Evolutionary conservation across 2,888 invertebrate species (phyloP).

Genomic region (Molanna angustata): DNA sequence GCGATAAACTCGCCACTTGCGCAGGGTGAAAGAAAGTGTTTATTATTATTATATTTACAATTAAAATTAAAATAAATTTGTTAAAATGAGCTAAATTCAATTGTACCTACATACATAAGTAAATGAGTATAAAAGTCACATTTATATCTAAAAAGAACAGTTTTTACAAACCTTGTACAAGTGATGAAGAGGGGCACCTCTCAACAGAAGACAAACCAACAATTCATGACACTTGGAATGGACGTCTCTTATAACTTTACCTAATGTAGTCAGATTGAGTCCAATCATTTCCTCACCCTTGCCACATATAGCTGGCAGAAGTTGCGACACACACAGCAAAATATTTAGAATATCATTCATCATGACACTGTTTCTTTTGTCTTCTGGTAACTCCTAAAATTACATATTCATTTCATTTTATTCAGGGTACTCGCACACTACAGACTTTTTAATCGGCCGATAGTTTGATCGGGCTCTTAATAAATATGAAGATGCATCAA

Average conservation of each 20-base stretch:
- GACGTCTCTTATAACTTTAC: conserved; percentile 73
- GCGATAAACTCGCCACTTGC: too few relatives aligned
- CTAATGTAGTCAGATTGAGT: conserved; percentile 54
- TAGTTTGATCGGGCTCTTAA: too few relatives aligned
- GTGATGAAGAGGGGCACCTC: conserved; percentile 72
- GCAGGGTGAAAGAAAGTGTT: too few relatives aligned
- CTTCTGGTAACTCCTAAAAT: conserved; percentile 63
- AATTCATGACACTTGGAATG: conserved; percentile 81
- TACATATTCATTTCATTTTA: too few relatives aligned
- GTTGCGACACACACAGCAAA: conserved; percentile 69
- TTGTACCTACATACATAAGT: too few relatives aligned
- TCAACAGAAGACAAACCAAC: conserved; percentile 68
- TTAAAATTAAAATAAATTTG: neutral
- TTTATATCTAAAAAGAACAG: too few relatives aligned
- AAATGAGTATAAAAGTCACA: too few relatives aligned
- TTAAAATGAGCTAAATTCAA: too few relatives aligned
- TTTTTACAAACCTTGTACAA: conserved; percentile 80
- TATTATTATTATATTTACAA: neutral
- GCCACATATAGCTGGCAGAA: conserved; percentile 67
- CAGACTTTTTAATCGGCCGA: too few relatives aligned
- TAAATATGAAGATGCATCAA: too few relatives aligned
- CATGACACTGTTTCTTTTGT: conserved; percentile 56
- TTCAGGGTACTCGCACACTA: too few relatives aligned
- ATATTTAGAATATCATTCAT: conserved; percentile 75
- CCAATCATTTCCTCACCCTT: conserved; percentile 63